Evolutionary conservation across 2,888 invertebrate species (phyloP).

Genomic region (Drosophila recens): DNA sequence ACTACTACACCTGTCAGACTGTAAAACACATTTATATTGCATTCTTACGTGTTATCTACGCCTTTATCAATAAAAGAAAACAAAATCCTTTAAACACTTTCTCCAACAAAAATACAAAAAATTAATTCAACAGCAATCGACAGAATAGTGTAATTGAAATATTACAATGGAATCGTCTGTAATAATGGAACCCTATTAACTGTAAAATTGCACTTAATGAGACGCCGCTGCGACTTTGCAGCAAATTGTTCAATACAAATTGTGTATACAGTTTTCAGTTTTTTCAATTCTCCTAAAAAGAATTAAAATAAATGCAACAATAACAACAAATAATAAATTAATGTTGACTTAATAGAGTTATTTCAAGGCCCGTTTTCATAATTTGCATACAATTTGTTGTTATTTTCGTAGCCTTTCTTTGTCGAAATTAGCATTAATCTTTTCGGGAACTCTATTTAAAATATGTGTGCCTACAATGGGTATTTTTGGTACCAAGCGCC

Average conservation of each 20-base stretch:
- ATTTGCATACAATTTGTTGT: slow-evolving; percentile 69
- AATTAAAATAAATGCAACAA: slow-evolving; percentile 40
- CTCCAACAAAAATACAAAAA: slow-evolving; percentile 34
- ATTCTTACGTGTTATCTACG: slow-evolving; percentile 51
- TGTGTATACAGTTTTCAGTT: slow-evolving; percentile 24
- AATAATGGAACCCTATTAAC: slow-evolving; percentile 38
- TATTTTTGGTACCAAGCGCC: slow-evolving; percentile 62
- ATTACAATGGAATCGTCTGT: slow-evolving; percentile 35
- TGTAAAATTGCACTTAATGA: slow-evolving; percentile 66
- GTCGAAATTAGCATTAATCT: slow-evolving; percentile 69
- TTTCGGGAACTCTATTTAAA: slow-evolving; percentile 55
- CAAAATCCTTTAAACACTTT: slow-evolving; percentile 45
- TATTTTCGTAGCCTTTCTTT: slow-evolving; percentile 10
- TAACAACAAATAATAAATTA: slow-evolving; percentile 36
- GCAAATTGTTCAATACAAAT: slow-evolving; percentile 37
- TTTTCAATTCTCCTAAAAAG: slow-evolving; percentile 37
- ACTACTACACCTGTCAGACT: slow-evolving; percentile 34
- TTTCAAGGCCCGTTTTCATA: slow-evolving; percentile 57
- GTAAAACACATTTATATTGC: slow-evolving; percentile 28
- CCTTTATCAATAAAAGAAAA: slow-evolving; percentile 28
- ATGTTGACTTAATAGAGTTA: slow-evolving; percentile 20
- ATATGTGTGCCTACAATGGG: slow-evolving; percentile 24
- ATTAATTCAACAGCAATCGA: slow-evolving; percentile 7
- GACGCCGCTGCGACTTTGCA: slow-evolving; percentile 1
- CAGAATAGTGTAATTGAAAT: slow-evolving; percentile 11